A percentile compares a stretch with the other conserved stretches of the same genome.
Evolutionary conservation across 2,797 vertebrate genomes (phyloP).

Genomic region (Peromyscus eremicus): DNA sequence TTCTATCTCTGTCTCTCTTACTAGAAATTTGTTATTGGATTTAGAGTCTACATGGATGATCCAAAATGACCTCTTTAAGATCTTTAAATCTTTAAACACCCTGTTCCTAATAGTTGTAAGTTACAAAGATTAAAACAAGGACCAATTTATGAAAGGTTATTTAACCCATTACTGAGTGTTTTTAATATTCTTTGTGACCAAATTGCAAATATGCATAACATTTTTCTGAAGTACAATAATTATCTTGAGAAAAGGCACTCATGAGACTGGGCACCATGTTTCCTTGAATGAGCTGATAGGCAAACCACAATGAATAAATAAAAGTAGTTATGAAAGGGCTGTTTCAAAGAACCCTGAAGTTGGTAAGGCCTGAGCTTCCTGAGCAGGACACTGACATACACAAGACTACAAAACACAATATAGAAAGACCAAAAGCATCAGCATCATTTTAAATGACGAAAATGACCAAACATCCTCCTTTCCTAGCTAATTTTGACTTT

Average conservation of each 20-base stretch:
- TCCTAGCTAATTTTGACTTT: not conserved
- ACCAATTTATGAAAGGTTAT: not conserved
- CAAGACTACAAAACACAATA: not conserved
- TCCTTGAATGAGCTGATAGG: not conserved
- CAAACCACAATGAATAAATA: not conserved
- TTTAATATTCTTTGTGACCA: not conserved
- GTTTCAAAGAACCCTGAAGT: not conserved
- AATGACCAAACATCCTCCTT: not conserved
- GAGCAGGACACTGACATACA: not conserved
- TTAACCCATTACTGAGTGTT: not conserved
- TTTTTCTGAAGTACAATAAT: not conserved
- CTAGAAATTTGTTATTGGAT: not conserved
- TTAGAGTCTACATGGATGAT: not conserved
- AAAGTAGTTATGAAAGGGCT: not conserved
- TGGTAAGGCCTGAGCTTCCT: not conserved
- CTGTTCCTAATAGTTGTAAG: not conserved
- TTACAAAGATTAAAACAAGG: not conserved
- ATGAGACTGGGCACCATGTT: not conserved
- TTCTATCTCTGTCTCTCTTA: not conserved
- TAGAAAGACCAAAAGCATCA: not conserved
- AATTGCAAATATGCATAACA: not conserved
- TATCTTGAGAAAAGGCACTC: conserved; percentile 7
- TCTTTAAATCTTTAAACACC: not conserved
- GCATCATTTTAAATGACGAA: not conserved
- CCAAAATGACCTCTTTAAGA: not conserved